Base-by-base conservation (phyloP, 2,113 vertebrate genomes). In the Aegithalos caudatus region DNA sequence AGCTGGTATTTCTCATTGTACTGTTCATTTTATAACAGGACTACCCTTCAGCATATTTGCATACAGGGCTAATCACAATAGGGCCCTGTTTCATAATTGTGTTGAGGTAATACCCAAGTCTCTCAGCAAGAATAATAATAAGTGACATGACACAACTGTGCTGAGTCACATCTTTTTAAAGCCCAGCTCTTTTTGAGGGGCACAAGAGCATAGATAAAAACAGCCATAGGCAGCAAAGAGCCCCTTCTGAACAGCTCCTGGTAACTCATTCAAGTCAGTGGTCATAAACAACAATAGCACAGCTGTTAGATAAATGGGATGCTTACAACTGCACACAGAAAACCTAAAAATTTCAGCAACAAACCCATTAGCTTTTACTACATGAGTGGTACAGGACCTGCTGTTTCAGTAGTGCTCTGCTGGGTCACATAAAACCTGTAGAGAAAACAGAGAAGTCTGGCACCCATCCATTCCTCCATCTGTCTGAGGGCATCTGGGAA, bases 111-210 rank as follows among this genome's bases (percentile, higher is more conserved):
- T 70, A 58, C 82, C 88, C 88, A 86, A 88, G 67, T 88, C 76
- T 78, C 86, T 93, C 76, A 65, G 19, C 42, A 78, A 95, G 92
- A 92, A 81, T 56, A 81, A 86, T 86, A 93, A 86, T 62, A 93
- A 88, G 77, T 71, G 42, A 67, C 47, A 54, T 44, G 51, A 90
- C 69, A 90, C 67, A 73, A 91, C 76, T 67, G 86, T 94, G 86
- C 86, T 92, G 88, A 96, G 80, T 95, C 94, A 90, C 92, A 95
- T 88, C 80, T 97, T 96, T 96, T 70, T 90, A 90, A 95, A 90
- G 47, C 47, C 67, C 64, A 83, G 42, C 29, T 94, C 76, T 92
- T 86, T 83, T n/a, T 78, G 91, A 95, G 91, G 82, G 54, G 64
- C 86, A 94, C 79, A 62, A 82, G 62, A 93, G 72, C 42, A 73